Conservation (phyloP, 2,888 invertebrate genomes). For the Volucella bombylans region DNA sequence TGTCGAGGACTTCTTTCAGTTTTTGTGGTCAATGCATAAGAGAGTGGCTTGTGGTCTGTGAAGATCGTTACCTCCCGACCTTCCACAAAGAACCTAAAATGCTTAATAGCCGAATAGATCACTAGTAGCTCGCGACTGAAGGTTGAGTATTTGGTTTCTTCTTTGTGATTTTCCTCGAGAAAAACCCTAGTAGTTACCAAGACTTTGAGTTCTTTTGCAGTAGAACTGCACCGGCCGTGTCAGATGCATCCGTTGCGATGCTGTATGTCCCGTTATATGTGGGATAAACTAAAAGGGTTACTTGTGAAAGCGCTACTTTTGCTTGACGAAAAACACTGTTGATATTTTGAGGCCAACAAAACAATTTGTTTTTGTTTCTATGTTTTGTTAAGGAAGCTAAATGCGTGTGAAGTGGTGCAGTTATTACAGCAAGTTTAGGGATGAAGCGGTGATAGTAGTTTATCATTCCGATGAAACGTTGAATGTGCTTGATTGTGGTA, state of each 20-base stretch:
- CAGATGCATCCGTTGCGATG: constrained; percentile 68
- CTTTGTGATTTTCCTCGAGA: constrained; percentile 75
- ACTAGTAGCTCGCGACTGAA: constrained; percentile 76
- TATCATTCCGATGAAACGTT: constrained; percentile 8
- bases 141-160: constrained; percentile 75
- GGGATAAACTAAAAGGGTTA: constrained; percentile 40
- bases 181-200: constrained; percentile 76
- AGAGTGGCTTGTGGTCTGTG: too few species aligned
- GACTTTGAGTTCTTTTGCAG: constrained; percentile 66
- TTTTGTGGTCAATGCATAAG: too few species aligned
- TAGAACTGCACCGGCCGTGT: constrained; percentile 73
- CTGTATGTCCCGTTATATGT: not conserved
- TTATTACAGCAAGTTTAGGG: not conserved
- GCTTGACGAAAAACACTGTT: constrained; percentile 3
- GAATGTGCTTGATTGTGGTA: not conserved
- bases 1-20: too few species aligned
- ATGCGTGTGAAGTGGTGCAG: constrained; percentile 19
- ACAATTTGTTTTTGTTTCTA: not conserved
- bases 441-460: constrained; percentile 16
- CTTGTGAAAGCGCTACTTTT: constrained; percentile 18
- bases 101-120: too few species aligned
- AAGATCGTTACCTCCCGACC: too few species aligned
- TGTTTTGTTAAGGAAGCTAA: constrained; percentile 2
- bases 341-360: constrained; percentile 20
- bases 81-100: too few species aligned